phyloP scores from a whole-genome alignment of 2,797 vertebrate species.

The Esox masquinongy region DNA sequence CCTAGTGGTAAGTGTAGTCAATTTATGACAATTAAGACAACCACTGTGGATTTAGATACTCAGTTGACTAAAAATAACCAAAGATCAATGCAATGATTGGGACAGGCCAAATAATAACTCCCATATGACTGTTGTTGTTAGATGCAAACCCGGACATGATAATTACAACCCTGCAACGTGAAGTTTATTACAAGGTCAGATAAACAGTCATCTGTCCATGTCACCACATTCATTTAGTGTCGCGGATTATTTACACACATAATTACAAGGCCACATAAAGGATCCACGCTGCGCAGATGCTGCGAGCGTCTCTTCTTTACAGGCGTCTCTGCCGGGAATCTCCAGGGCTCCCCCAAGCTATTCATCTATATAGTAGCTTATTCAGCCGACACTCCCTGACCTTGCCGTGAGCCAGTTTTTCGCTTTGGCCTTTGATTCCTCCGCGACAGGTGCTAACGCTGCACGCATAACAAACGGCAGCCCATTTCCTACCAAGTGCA shows the following conservation, averaged over 20 bases:
- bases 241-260: constrained; percentile 25
- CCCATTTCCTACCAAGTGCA: background rate
- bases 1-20: too few species aligned
- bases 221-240: constrained; percentile 6
- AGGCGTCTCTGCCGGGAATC: background rate
- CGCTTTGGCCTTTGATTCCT: background rate
- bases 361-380: too few species aligned
- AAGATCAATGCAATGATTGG: background rate
- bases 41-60: too few species aligned
- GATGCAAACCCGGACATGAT: constrained; percentile 17
- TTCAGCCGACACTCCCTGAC: background rate
- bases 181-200: constrained; percentile 17
- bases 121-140: background rate
- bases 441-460: constrained; percentile 16
- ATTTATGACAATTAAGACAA: background rate
- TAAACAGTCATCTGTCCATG: constrained; percentile 25
- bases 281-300: constrained; percentile 42
- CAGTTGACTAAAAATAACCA: background rate
- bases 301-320: too few species aligned
- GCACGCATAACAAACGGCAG: background rate
- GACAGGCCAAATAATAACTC: background rate
- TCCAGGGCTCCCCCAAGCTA: background rate
- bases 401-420: background rate
- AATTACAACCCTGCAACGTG: constrained; percentile 21
- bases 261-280: constrained; percentile 54